Evolutionary conservation across 1,140 invertebrate species (phyloP).

Genomic region (Pseudomyrmex pallidus): DNA sequence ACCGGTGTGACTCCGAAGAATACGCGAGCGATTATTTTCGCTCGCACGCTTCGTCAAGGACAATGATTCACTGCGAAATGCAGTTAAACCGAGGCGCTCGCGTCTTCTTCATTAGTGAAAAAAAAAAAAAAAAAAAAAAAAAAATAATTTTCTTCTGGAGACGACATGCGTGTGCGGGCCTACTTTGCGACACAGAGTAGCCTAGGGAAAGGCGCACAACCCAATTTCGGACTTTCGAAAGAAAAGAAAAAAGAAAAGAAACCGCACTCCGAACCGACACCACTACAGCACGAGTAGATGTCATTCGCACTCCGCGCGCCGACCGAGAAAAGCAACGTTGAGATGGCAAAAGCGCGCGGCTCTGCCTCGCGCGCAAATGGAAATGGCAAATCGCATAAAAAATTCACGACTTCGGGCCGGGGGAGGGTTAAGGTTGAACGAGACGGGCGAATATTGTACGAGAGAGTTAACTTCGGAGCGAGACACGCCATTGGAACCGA

Average conservation of each 20-base stretch:
- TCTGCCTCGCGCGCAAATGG: constrained; percentile 39
- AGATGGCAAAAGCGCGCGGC: constrained; percentile 43
- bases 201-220: constrained; percentile 59
- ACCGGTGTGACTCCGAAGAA: not conserved
- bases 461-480: constrained; percentile 30
- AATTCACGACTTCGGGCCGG: constrained; percentile 54
- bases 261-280: constrained; percentile 28
- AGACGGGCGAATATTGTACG: constrained; percentile 53
- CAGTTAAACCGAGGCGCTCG: not conserved
- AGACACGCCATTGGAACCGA: constrained; percentile 21
- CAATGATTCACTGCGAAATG: not conserved
- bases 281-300: constrained; percentile 49
- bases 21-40: constrained; percentile 29
- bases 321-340: constrained; percentile 45
- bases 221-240: constrained; percentile 53
- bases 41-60: not conserved
- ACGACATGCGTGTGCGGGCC: constrained; percentile 17
- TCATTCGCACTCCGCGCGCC: constrained; percentile 63
- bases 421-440: constrained; percentile 48
- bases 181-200: constrained; percentile 1
- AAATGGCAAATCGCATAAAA: constrained; percentile 65
- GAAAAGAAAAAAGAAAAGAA: not conserved
- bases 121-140: not conserved
- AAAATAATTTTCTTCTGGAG: constrained; percentile 37
- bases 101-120: not conserved